Conservation (phyloP, 2,888 invertebrate genomes). For the Caenorhabditis macrosperma region DNA sequence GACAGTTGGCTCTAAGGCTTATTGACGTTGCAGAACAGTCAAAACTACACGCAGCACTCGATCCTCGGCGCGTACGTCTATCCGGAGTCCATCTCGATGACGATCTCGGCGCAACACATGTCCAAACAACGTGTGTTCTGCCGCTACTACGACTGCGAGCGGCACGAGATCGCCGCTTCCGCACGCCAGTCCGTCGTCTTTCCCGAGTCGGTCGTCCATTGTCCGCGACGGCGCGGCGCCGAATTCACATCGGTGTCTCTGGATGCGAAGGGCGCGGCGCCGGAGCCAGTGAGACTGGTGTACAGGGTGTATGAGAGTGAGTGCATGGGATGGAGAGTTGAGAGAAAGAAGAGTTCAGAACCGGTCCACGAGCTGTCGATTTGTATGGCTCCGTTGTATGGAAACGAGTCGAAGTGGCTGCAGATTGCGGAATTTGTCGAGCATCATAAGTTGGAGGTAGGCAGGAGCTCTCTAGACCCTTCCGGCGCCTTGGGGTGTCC, state of each 20-base stretch:
- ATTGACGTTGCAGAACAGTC: conserved; percentile 7
- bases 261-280: not conserved
- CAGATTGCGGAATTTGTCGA: conserved; percentile 26
- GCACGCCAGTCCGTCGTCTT: conserved; percentile 11
- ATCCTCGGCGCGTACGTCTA: conserved; percentile 17
- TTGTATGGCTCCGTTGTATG: conserved; percentile 30
- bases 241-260: conserved; percentile 13
- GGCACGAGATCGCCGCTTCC: conserved; percentile 3
- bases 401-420: conserved; percentile 26
- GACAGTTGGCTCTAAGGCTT: no score
- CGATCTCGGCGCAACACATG: conserved; percentile 6
- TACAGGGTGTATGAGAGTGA: conserved; percentile 22
- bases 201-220: conserved; percentile 18
- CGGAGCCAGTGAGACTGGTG: conserved; percentile 7
- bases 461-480: not conserved
- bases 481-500: no score
- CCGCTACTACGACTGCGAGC: conserved; percentile 29
- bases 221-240: conserved; percentile 15
- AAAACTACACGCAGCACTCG: not conserved
- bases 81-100: conserved; percentile 32
- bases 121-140: conserved; percentile 2
- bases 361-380: conserved; percentile 31
- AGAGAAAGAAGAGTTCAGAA: not conserved
- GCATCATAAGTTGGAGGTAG: conserved; percentile 13
- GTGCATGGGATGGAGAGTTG: not conserved